Evolutionary conservation across 2,797 vertebrate species (phyloP).

Genomic region (Hyperoplus lanceolatus): DNA sequence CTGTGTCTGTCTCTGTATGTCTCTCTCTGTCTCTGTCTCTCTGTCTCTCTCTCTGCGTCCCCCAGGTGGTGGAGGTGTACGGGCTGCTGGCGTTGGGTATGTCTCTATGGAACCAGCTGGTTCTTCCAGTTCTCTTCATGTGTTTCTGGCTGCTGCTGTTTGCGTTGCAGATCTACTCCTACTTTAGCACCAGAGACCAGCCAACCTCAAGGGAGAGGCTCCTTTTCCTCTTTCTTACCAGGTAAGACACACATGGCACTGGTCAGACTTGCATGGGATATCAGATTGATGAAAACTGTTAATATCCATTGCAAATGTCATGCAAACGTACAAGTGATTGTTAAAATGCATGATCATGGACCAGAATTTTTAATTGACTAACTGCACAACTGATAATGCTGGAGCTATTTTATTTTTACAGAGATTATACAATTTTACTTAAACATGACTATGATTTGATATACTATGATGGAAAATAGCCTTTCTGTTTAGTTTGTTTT

Average conservation of each 20-base stretch:
- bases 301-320: too few relatives aligned
- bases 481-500: not conserved
- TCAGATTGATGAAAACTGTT: too few relatives aligned
- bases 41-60: not conserved
- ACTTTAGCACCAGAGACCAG: slow-evolving; percentile 97
- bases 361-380: not conserved
- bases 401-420: too few relatives aligned
- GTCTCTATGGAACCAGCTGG: slow-evolving; percentile 99
- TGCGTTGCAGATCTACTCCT: slow-evolving; percentile 97
- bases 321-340: not conserved
- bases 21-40: not conserved
- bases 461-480: not conserved
- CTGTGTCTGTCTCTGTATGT: not conserved
- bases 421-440: too few relatives aligned
- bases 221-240: slow-evolving; percentile 98
- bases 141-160: slow-evolving; percentile 99
- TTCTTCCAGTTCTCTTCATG: slow-evolving; percentile 98
- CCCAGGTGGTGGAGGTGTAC: slow-evolving; percentile 97
- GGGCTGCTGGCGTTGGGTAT: slow-evolving; percentile 96
- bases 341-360: not conserved
- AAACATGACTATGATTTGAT: too few relatives aligned
- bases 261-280: not conserved
- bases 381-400: not conserved
- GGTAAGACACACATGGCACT: slow-evolving; percentile 78
- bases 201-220: slow-evolving; percentile 96